Percentiles rank a stretch among this genome's conserved stretches.
These are phyloP conservation scores for Ostrea edulis DNA, from an alignment of 1,140 invertebrate species.

Conservation along the genomic window DNA sequence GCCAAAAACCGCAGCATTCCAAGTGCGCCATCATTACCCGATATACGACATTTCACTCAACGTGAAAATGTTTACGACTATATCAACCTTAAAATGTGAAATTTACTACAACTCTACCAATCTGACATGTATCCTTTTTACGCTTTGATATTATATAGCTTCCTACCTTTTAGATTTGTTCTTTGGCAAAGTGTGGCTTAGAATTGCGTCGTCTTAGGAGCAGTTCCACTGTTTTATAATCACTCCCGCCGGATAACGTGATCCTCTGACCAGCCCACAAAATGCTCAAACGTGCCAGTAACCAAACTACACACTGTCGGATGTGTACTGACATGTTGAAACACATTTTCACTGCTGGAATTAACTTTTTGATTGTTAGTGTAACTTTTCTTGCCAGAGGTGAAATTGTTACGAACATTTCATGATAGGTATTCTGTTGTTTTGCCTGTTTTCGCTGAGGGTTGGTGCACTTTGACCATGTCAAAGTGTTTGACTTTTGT, in stretches of 20 bases:
- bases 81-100: background rate
- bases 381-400: constrained; percentile 17
- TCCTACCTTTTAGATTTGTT: constrained; percentile 7
- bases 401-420: background rate
- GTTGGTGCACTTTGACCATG: constrained; percentile 5
- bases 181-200: background rate
- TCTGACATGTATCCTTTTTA: background rate
- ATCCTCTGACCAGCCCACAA: background rate
- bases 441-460: background rate
- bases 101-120: no score
- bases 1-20: no score
- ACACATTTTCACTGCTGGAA: background rate
- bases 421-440: constrained; percentile 3
- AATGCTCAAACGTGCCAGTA: background rate
- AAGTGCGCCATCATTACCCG: no score
- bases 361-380: background rate
- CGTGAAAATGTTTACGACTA: background rate
- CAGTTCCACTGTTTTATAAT: background rate
- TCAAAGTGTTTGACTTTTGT: background rate
- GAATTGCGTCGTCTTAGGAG: background rate
- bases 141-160: background rate
- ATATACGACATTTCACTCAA: no score
- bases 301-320: background rate
- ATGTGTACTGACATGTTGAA: constrained; percentile 1
- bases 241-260: background rate